A percentile compares a stretch with the other conserved stretches of the same genome.
phyloP scores from a whole-genome alignment of 30 jellyfish, hydroid and myxozoan species.

The Aurelia aurita complex sp. Pacific region DNA sequence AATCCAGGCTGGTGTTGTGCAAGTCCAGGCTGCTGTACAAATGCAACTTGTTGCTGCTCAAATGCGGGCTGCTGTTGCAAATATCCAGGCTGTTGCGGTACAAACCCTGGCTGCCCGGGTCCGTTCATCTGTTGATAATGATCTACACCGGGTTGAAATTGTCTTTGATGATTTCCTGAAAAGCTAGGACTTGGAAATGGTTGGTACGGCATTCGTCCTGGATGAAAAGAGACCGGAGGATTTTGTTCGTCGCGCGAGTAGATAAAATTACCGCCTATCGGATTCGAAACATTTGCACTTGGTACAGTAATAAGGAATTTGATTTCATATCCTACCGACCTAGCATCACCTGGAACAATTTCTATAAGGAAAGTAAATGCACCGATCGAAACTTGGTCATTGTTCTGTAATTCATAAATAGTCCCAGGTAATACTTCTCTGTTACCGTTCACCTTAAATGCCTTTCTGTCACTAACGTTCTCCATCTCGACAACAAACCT shows the following conservation, averaged over 20 bases:
- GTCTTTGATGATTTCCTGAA: too few species aligned
- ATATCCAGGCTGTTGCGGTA: too few species aligned
- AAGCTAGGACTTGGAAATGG: neutral
- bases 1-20: neutral
- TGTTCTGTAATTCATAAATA: slow-evolving; percentile 5
- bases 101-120: too few species aligned
- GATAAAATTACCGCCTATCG: too few species aligned
- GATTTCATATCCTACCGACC: slow-evolving; percentile 36
- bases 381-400: slow-evolving; percentile 53
- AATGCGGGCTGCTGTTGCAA: neutral
- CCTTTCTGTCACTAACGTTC: slow-evolving; percentile 44
- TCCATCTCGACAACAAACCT: slow-evolving; percentile 29
- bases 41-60: neutral
- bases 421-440: slow-evolving; percentile 6
- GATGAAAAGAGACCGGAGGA: too few species aligned
- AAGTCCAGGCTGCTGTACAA: neutral
- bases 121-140: too few species aligned
- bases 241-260: too few species aligned
- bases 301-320: slow-evolving; percentile 5
- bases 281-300: too few species aligned
- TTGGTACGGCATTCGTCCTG: too few species aligned
- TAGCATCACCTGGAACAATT: slow-evolving; percentile 38
- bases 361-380: slow-evolving; percentile 52
- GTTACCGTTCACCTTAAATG: slow-evolving; percentile 36
- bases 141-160: too few species aligned